Evolutionary conservation across 1,140 invertebrate species (phyloP).

Genomic region (Galleria mellonella): DNA sequence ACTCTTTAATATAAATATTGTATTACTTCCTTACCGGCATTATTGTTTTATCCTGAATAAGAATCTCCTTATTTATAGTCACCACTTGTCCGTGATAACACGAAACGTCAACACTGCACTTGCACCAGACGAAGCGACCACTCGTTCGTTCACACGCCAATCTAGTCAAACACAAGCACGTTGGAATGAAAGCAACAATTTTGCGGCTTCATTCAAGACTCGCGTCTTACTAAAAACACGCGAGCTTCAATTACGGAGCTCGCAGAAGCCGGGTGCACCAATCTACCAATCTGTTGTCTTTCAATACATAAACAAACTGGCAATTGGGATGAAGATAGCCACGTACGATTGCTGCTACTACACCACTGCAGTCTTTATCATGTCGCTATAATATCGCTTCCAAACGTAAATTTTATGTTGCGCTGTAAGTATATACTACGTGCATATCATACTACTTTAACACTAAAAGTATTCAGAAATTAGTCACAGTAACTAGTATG

Average conservation of each 20-base stretch:
- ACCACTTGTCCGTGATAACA: background rate
- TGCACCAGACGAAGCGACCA: background rate
- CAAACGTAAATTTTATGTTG: no score
- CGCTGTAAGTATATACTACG: no score
- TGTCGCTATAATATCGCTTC: background rate
- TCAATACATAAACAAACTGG: conserved; percentile 69
- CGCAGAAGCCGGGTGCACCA: conserved; percentile 53
- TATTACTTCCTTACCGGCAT: no score
- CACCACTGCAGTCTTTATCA: conserved; percentile 2
- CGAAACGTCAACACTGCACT: conserved; percentile 9
- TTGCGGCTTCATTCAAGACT: conserved; percentile 37
- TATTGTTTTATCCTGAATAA: background rate
- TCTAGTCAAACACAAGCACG: background rate
- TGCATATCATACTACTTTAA: no score
- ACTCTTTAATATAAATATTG: no score
- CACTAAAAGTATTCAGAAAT: no score
- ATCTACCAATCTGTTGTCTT: conserved; percentile 69
- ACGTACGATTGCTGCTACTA: conserved; percentile 15
- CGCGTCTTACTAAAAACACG: conserved; percentile 37
- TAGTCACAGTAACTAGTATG: no score
- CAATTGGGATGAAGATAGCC: conserved; percentile 57
- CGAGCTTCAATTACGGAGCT: conserved; percentile 36
- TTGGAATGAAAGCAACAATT: background rate
- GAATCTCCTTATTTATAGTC: background rate
- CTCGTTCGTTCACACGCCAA: background rate